Percentiles rank a stretch among this genome's conserved stretches.
Conservation (phyloP, 2,797 vertebrate species). For the Danio aesculapii region DNA sequence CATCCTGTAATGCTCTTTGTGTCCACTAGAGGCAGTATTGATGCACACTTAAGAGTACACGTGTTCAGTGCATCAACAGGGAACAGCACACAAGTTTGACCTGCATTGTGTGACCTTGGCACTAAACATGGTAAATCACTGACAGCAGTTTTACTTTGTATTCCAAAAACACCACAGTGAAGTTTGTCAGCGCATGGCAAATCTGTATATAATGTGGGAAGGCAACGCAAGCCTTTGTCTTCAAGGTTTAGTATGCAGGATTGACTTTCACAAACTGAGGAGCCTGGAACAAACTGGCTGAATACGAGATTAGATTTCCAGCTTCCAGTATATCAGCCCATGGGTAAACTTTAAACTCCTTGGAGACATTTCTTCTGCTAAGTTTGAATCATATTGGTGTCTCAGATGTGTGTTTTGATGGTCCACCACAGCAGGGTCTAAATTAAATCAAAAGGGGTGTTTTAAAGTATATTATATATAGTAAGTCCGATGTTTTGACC, state of each 20-base stretch:
- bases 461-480: too few species aligned
- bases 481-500: too few species aligned
- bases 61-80: too few species aligned
- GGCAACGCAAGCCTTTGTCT: constrained; percentile 30
- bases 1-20: not conserved
- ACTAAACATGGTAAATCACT: not conserved
- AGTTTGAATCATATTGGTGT: not conserved
- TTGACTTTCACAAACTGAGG: constrained; percentile 30
- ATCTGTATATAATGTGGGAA: constrained; percentile 26
- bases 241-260: constrained; percentile 46
- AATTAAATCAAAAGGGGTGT: too few species aligned
- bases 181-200: constrained; percentile 6
- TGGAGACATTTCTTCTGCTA: not conserved
- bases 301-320: constrained; percentile 41
- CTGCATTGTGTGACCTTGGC: not conserved
- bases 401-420: not conserved
- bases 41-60: not conserved
- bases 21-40: not conserved
- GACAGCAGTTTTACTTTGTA: constrained; percentile 16
- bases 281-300: constrained; percentile 26
- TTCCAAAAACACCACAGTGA: constrained; percentile 7
- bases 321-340: not conserved
- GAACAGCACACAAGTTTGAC: constrained; percentile 13
- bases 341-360: not conserved
- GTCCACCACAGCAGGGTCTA: not conserved